Conservation (phyloP, 2,113 vertebrate species). For the Notarius quadriscutis region DNA sequence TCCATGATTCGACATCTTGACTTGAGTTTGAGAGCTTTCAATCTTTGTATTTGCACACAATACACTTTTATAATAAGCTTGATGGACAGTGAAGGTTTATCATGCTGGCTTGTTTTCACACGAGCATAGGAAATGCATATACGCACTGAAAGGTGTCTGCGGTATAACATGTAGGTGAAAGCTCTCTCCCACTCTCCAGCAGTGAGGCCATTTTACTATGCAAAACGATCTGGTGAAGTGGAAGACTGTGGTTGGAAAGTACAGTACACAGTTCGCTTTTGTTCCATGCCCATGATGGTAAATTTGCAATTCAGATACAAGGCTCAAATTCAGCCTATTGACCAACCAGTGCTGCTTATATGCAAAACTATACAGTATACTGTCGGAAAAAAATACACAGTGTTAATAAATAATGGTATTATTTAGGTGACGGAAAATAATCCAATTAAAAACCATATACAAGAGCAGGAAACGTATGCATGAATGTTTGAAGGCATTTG, state of each 20-base stretch:
- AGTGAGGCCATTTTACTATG: slow-evolving; percentile 51
- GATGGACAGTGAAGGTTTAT: background rate
- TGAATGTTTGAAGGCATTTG: background rate
- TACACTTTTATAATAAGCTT: background rate
- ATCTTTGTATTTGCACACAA: slow-evolving; percentile 2
- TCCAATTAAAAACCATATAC: background rate
- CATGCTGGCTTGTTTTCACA: slow-evolving; percentile 18
- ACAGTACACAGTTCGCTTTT: slow-evolving; percentile 37
- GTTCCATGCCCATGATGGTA: slow-evolving; percentile 34
- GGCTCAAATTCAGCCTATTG: background rate
- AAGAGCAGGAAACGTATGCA: background rate
- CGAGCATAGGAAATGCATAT: slow-evolving; percentile 31
- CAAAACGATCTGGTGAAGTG: slow-evolving; percentile 48
- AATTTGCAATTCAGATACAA: slow-evolving; percentile 34
- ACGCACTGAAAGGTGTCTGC: slow-evolving; percentile 22
- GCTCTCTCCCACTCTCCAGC: slow-evolving; percentile 38
- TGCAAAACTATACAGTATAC: background rate
- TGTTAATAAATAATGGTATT: background rate
- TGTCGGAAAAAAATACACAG: background rate
- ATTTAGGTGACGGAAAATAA: background rate
- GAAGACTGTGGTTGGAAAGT: slow-evolving; percentile 49
- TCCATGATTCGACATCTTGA: slow-evolving; percentile 32
- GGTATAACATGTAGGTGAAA: slow-evolving; percentile 13
- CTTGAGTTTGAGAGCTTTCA: background rate
- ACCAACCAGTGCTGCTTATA: slow-evolving; percentile 6